Evolutionary conservation across 2,113 vertebrate species (phyloP).

Genomic region (Ammodytes dubius): DNA sequence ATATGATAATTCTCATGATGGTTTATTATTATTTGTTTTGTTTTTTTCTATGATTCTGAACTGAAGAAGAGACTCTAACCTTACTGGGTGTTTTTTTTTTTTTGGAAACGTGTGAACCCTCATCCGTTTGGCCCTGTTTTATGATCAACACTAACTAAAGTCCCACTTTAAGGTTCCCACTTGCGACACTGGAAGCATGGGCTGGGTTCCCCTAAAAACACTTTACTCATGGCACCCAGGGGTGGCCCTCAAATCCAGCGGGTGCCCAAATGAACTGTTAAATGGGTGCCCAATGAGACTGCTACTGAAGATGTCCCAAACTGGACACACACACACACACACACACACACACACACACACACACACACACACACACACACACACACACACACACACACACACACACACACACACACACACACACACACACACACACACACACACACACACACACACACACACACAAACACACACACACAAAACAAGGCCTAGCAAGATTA

Average conservation of each 20-base stretch:
- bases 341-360: conserved; percentile 23
- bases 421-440: not conserved
- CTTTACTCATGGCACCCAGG: conserved; percentile 42
- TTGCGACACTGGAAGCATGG: conserved; percentile 57
- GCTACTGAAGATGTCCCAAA: conserved; percentile 47
- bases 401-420: conserved; percentile 41
- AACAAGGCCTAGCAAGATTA: conserved; percentile 57
- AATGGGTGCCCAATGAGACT: conserved; percentile 54
- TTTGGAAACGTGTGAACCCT: conserved; percentile 69
- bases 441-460: conserved; percentile 43
- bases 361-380: conserved; percentile 39
- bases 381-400: conserved; percentile 17
- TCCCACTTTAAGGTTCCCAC: conserved; percentile 49
- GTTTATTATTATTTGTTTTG: conserved; percentile 78
- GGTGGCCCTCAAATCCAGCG: conserved; percentile 38
- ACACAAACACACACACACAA: conserved; percentile 35
- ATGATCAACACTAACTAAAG: conserved; percentile 63
- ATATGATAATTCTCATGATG: conserved; percentile 64
- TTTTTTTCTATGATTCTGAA: conserved; percentile 84
- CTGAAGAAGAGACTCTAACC: conserved; percentile 77
- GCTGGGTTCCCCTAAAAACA: conserved; percentile 62
- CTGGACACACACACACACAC: conserved; percentile 21
- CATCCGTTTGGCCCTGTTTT: conserved; percentile 59
- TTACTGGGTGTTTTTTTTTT: conserved; percentile 64
- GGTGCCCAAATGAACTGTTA: conserved; percentile 53